Evolutionary conservation across 2,797 vertebrate species (phyloP), one percentile per base, ranked within the genome.

Genomic region (Lacerta bilineata): DNA sequence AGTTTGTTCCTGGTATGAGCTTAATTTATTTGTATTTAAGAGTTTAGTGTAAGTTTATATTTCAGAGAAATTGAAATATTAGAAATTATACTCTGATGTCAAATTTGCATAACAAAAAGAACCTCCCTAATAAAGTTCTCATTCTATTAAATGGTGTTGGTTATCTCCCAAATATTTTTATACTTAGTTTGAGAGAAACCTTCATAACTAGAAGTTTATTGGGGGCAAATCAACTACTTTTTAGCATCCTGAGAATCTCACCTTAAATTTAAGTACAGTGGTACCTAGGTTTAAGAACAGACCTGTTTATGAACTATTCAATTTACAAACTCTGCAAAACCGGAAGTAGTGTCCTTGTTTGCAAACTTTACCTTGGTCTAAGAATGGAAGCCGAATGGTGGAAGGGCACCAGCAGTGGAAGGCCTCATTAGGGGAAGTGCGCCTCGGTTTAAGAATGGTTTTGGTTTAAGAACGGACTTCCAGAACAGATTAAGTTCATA

Each of bases 11-110:
- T n/a, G n/a, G n/a, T n/a, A n/a, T n/a, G n/a, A n/a, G n/a, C n/a
- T 72, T 88, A 10, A 15, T 81, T 0, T 87, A 74, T 90, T 87
- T 87, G 23, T 39, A 69, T 91, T 86, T 74, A 80, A 64, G 27
- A 66, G 39, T 33, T 7, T 78, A 39, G 84, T 91, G 87, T 15
- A 25, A 83, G 85, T 41, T 76, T 85, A 90, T 90, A 82, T 88
- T 27, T 29, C 83, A 88, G 33, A 84, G 68, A 91, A 89, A 81
- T 71, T 88, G 39, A 93, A 90, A 89, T 85, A n/a, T 5, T 74
- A 90, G 66, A 88, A 91, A 87, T 88, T 90, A 82, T 15, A 15
- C 50, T 81, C 55, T 87, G 11, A 85, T 8, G 64, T 80, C 18
- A 59, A 88, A 87, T 79, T 81, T 46, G 33, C 78, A 61, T 76